A percentile compares a stretch with the other conserved stretches of the same genome.
phyloP scores from a whole-genome alignment of 2,888 invertebrate genomes.

The Sipha maydis region DNA sequence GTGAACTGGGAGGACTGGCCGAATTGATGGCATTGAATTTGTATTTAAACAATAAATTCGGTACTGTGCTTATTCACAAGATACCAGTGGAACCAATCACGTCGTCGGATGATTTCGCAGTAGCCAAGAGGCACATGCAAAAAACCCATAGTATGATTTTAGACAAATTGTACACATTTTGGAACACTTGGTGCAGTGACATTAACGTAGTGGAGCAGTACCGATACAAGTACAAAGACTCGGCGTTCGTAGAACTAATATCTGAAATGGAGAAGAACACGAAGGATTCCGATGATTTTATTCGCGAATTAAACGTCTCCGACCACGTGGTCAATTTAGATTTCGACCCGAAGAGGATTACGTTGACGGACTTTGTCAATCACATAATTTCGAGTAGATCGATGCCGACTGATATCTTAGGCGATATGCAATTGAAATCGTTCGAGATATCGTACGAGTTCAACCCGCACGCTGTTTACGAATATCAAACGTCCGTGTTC shows the following conservation, averaged over 20 bases:
- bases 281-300: neutral
- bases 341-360: neutral
- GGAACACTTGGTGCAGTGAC: conserved; percentile 41
- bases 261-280: conserved; percentile 19
- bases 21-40: conserved; percentile 49
- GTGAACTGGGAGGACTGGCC: conserved; percentile 13
- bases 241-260: neutral
- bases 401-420: neutral
- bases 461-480: conserved; percentile 4
- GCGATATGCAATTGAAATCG: neutral
- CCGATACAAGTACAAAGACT: neutral
- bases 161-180: neutral
- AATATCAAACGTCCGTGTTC: conserved; percentile 23
- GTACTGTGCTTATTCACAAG: conserved; percentile 7
- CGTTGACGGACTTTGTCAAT: conserved; percentile 5
- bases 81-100: neutral
- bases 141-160: neutral
- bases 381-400: neutral
- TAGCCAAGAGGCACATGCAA: neutral
- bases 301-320: neutral
- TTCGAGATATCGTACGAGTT: conserved; percentile 28
- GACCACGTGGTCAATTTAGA: neutral
- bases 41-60: conserved; percentile 28
- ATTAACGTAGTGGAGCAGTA: conserved; percentile 7
- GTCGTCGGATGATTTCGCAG: neutral